These are phyloP conservation scores for Rhinopithecus roxellana DNA, from an alignment of 2,113 vertebrate species.

Conservation along the genomic window DNA sequence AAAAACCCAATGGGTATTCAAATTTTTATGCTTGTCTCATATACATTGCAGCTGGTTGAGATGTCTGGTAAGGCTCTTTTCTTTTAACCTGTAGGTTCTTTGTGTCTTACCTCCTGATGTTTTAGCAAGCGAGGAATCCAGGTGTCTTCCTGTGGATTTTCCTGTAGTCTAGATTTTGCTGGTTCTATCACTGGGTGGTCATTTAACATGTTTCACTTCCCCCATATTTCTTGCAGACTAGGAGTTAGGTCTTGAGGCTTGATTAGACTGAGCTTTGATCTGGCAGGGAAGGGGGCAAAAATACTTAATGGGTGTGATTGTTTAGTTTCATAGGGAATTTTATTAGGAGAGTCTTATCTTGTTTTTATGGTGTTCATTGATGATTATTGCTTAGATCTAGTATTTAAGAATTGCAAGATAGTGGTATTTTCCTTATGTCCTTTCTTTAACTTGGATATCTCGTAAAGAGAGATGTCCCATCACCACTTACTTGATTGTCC, in stretches of 20 bases:
- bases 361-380: not conserved
- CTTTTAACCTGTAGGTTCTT: not conserved
- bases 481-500: not conserved
- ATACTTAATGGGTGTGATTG: not conserved
- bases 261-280: not conserved
- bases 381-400: not conserved
- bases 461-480: not conserved
- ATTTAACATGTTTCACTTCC: not conserved
- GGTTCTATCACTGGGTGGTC: not conserved
- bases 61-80: not conserved
- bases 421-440: not conserved
- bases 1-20: not conserved
- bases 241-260: not conserved
- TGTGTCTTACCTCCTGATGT: not conserved
- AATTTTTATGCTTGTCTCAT: not conserved
- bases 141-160: not conserved
- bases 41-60: not conserved
- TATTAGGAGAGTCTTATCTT: not conserved
- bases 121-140: not conserved
- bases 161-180: not conserved
- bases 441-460: not conserved
- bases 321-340: not conserved
- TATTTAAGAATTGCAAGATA: not conserved
- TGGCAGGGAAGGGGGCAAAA: not conserved
- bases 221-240: not conserved